Evolutionary conservation across 2,113 vertebrate genomes (phyloP).

Genomic region (Takifugu flavidus): DNA sequence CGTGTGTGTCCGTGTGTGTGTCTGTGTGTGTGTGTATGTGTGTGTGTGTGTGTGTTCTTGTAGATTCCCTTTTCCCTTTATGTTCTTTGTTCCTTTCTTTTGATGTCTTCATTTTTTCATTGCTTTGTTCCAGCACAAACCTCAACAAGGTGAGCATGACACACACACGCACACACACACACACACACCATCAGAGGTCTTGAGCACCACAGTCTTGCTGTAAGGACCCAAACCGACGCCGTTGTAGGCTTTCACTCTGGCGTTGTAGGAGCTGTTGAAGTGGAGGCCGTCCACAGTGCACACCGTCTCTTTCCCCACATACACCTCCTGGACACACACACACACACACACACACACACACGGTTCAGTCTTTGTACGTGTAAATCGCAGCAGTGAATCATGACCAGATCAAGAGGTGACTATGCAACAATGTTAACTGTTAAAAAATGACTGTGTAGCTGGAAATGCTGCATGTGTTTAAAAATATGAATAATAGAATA

Average conservation of each 20-base stretch:
- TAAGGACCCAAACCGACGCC: conserved; percentile 87
- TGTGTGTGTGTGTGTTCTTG: not conserved
- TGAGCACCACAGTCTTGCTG: conserved; percentile 94
- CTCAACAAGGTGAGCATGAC: not conserved
- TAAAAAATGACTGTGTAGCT: no score
- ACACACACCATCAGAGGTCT: conserved; percentile 86
- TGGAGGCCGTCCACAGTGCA: conserved; percentile 98
- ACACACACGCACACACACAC: conserved; percentile 13
- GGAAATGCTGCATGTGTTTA: conserved; percentile 7
- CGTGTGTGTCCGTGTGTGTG: no score
- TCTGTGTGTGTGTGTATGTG: no score
- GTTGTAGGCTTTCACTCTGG: conserved; percentile 96
- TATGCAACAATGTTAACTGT: no score
- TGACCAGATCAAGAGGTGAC: no score
- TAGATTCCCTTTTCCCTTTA: not conserved
- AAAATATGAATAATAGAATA: conserved; percentile 18
- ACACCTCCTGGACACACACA: conserved; percentile 83
- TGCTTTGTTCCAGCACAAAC: no score
- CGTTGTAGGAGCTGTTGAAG: conserved; percentile 96
- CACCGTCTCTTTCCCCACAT: conserved; percentile 95
- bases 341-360: conserved; percentile 2
- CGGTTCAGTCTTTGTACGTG: not conserved
- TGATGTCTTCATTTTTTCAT: not conserved
- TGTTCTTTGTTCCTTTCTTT: not conserved
- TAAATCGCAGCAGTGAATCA: no score